These are phyloP conservation scores for Lasioglossum vierecki DNA, from an alignment of 2,888 invertebrate genomes.

Conservation along the genomic window DNA sequence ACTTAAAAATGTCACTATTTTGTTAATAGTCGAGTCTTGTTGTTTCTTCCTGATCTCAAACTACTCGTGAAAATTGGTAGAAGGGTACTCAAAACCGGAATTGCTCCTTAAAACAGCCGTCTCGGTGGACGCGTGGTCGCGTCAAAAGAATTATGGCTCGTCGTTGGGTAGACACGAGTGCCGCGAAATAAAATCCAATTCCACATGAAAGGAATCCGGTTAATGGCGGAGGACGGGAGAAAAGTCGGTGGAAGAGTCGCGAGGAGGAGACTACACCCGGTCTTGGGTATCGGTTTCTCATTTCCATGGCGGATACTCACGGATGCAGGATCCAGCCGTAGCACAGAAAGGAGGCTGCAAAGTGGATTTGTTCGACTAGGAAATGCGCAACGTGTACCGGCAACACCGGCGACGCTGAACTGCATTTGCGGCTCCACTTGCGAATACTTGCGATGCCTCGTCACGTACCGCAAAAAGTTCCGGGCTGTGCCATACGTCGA, in stretches of 20 bases:
- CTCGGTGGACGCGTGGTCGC: not conserved
- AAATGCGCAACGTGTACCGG: constrained; percentile 66
- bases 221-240: constrained; percentile 44
- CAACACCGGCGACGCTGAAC: constrained; percentile 36
- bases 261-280: constrained; percentile 19
- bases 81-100: not conserved
- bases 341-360: constrained; percentile 64
- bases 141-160: constrained; percentile 10
- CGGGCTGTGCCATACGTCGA: constrained; percentile 57
- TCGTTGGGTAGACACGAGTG: constrained; percentile 19
- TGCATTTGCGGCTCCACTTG: constrained; percentile 52
- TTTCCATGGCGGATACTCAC: constrained; percentile 64
- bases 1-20: too few relatives aligned
- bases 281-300: constrained; percentile 54
- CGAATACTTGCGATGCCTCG: constrained; percentile 61
- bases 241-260: constrained; percentile 38
- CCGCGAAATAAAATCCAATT: constrained; percentile 55
- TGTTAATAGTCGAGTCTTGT: too few relatives aligned
- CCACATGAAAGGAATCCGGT: constrained; percentile 51
- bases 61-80: too few relatives aligned
- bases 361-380: constrained; percentile 69
- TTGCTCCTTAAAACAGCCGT: not conserved
- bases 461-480: constrained; percentile 71
- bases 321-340: constrained; percentile 64
- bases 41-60: too few relatives aligned